Conservation (phyloP, 2,888 invertebrate species). For the Rhagonycha lutea region DNA sequence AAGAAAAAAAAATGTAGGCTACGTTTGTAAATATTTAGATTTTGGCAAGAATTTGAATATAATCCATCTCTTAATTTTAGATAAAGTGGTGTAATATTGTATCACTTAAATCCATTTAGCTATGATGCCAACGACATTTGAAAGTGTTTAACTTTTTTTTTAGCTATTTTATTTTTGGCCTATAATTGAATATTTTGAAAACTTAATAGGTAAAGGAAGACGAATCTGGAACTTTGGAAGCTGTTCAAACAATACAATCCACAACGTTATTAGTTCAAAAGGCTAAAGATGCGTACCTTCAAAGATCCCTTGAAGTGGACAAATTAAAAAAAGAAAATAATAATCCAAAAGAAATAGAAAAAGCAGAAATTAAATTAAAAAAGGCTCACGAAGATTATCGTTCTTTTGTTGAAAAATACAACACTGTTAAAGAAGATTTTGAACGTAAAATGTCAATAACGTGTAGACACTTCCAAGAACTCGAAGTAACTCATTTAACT, state of each 20-base stretch:
- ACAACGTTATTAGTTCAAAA: conserved; percentile 87
- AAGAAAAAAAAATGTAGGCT: too few species aligned
- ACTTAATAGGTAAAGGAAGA: conserved; percentile 80
- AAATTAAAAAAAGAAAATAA: conserved; percentile 88
- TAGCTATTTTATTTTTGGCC: not conserved
- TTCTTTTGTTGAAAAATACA: conserved; percentile 89
- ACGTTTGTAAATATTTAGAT: too few species aligned
- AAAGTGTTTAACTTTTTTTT: not conserved
- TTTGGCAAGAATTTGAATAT: not conserved
- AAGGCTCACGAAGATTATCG: conserved; percentile 96
- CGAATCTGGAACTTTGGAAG: conserved; percentile 89
- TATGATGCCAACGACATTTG: not conserved
- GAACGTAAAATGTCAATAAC: conserved; percentile 94
- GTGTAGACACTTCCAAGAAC: conserved; percentile 92
- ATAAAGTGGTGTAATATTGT: not conserved
- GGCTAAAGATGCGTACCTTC: conserved; percentile 89
- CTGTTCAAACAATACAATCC: conserved; percentile 86
- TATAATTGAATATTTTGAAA: not conserved
- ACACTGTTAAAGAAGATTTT: conserved; percentile 87
- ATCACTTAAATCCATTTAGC: not conserved
- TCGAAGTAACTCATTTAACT: conserved; percentile 88
- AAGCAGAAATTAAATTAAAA: conserved; percentile 87
- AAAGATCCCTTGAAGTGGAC: conserved; percentile 85
- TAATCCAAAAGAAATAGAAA: conserved; percentile 90
- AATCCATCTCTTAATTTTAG: not conserved